These are phyloP conservation scores for Pelagia noctiluca DNA, from an alignment of 30 jellyfish, hydroid and myxozoan genomes.

Conservation along the genomic window DNA sequence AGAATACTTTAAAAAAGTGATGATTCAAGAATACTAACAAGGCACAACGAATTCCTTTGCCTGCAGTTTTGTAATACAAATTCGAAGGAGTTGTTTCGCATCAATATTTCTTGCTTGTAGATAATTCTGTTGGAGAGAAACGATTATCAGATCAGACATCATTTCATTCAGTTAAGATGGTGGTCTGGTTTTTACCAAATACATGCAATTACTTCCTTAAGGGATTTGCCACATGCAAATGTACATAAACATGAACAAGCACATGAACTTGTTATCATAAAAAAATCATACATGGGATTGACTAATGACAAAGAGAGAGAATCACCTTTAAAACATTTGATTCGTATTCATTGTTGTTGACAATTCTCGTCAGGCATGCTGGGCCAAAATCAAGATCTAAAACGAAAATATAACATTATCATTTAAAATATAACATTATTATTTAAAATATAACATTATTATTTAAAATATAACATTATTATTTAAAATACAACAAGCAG, in stretches of 20 bases:
- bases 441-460: too few species aligned
- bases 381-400: constrained; percentile 41
- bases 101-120: constrained; percentile 40
- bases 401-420: not conserved
- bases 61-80: constrained; percentile 45
- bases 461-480: too few species aligned
- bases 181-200: not conserved
- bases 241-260: not conserved
- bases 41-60: constrained; percentile 23
- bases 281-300: not conserved
- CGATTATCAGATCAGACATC: too few species aligned
- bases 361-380: constrained; percentile 35
- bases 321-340: constrained; percentile 53
- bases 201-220: not conserved
- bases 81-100: constrained; percentile 28
- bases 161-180: too few species aligned
- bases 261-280: too few species aligned
- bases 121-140: constrained; percentile 28
- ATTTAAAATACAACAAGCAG: too few species aligned
- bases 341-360: constrained; percentile 58
- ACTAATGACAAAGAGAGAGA: not conserved
- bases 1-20: not conserved
- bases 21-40: constrained; percentile 18
- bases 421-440: too few species aligned
- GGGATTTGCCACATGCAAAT: not conserved